Base-by-base conservation (phyloP, 1,140 invertebrate species). In the Drosophila pruinosa region DNA sequence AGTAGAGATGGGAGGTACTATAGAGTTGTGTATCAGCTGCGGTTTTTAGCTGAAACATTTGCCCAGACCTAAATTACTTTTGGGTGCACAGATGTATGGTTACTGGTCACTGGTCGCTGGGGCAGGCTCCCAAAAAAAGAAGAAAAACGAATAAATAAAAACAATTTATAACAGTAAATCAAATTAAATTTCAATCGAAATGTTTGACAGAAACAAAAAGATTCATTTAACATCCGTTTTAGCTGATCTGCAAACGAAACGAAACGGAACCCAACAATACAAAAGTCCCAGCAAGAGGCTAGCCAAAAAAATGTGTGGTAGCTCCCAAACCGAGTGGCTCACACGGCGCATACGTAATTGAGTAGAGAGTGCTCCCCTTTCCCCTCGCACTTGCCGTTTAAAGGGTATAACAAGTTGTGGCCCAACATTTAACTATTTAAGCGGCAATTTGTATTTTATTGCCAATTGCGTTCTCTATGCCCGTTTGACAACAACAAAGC, bases 371-470 rank as follows among this genome's bases (percentile, higher is more conserved):
- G 31, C 31, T 3, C 31, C 6, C n/a, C 31, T 1, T 12, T 34
- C 31, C n/a, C n/a, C 3, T 0, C 19, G 8, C 48, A 36, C 48
- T 34, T 17, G 48, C 12, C 28, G 28, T n/a, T 6, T 14, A 39
- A 36, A 57, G 38, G 22, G 38, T 53, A 50, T 52, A 19, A 21
- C 17, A 41, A 59, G 41, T 50, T 69, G 34, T 50, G 43, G 41
- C 36, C 34, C 21, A 47, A 67, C 70, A 82, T 81, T 78, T 72
- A 88, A 89, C 78, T 88, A 82, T 88, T 88, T 78, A 88, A 88
- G 83, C 83, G 83, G 82, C 82, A 88, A 88, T 88, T 88, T 82
- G 83, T 82, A 86, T 86, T 86, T 86, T 78, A 86, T 86, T 86
- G 82, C 74, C 82, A 88, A 88, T 68, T 82, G 68, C 62, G 48